A percentile compares a stretch with the other conserved stretches of the same genome.
These are phyloP conservation scores for Oscheius sp. DNA, from an alignment of 2,888 invertebrate species.

Conservation along the genomic window DNA sequence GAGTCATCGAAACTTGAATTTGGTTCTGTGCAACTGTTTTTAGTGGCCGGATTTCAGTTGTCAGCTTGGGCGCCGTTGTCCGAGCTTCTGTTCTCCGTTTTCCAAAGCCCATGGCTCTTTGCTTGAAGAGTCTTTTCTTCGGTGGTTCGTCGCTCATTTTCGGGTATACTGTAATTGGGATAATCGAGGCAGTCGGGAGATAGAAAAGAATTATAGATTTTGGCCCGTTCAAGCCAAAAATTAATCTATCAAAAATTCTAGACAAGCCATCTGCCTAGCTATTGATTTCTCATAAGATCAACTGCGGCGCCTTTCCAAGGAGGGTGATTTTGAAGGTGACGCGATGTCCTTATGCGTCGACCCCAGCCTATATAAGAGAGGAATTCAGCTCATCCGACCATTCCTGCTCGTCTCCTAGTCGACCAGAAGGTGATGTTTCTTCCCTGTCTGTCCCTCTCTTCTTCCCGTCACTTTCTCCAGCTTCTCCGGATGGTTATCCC, in stretches of 20 bases:
- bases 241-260: too few species aligned
- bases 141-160: not conserved
- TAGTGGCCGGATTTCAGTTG: not conserved
- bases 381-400: too few species aligned
- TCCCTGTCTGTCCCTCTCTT: not conserved
- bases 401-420: not conserved
- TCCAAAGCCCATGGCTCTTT: constrained; percentile 10
- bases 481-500: constrained; percentile 6
- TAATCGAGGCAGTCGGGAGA: not conserved
- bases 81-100: not conserved
- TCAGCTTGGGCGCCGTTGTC: constrained; percentile 2
- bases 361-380: not conserved
- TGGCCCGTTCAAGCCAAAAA: not conserved
- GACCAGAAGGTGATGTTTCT: not conserved
- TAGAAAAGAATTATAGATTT: too few species aligned
- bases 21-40: constrained; percentile 6
- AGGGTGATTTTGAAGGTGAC: not conserved
- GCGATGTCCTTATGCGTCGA: too few species aligned
- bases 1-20: not conserved
- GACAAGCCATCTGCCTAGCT: not conserved
- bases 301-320: not conserved
- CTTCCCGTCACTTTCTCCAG: not conserved
- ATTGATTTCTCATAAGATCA: not conserved
- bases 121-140: not conserved
- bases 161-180: not conserved